Evolutionary conservation across 2,888 invertebrate species (phyloP).

Genomic region (Caenorhabditis doughertyi): DNA sequence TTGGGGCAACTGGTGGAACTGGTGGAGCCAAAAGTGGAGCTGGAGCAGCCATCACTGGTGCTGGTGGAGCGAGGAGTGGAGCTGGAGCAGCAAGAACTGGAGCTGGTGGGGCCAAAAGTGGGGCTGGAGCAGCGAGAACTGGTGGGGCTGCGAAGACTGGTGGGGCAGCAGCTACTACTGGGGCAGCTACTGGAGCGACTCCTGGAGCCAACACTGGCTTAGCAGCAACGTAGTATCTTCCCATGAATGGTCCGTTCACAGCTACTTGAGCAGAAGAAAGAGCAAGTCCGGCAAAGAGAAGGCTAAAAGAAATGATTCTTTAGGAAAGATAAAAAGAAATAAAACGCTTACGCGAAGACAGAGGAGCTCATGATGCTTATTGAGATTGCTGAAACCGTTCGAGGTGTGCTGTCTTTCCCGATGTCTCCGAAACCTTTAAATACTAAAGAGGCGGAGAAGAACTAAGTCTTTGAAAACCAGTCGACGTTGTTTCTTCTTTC

Average conservation of each 20-base stretch:
- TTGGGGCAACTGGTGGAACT: constrained; percentile 44
- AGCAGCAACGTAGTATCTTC: constrained; percentile 71
- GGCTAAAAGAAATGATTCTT: constrained; percentile 35
- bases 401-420: constrained; percentile 40
- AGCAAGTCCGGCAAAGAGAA: constrained; percentile 67
- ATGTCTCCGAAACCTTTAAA: constrained; percentile 21
- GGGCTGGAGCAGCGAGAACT: constrained; percentile 39
- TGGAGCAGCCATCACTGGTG: constrained; percentile 54
- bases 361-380: constrained; percentile 52
- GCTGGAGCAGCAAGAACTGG: constrained; percentile 56
- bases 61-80: constrained; percentile 54
- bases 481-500: constrained; percentile 55
- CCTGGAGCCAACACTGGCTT: constrained; percentile 71
- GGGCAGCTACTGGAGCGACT: constrained; percentile 63
- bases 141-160: constrained; percentile 42
- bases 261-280: constrained; percentile 68
- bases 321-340: neutral
- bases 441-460: constrained; percentile 17
- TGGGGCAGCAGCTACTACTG: constrained; percentile 57
- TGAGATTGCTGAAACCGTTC: constrained; percentile 37
- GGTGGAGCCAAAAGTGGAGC: constrained; percentile 59
- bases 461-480: constrained; percentile 21
- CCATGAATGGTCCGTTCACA: constrained; percentile 70
- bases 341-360: constrained; percentile 48
- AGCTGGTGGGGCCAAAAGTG: constrained; percentile 47